Evolutionary conservation across 2,113 vertebrate genomes (phyloP), one percentile per base, ranked within the genome.

Genomic region (Peromyscus leucopus): DNA sequence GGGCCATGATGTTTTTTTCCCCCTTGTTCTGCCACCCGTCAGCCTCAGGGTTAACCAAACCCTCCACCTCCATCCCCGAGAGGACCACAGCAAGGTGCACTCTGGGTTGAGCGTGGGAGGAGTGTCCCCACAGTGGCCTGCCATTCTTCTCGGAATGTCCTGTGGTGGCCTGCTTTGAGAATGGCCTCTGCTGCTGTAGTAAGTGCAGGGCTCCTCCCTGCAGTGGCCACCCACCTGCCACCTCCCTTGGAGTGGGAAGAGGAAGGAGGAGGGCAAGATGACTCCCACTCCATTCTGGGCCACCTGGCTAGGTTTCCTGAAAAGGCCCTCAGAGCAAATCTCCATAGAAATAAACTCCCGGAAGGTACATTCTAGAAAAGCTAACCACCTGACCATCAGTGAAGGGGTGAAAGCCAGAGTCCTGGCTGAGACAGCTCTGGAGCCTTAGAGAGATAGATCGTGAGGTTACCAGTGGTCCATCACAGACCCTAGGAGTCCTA

Each of bases 261-360:
- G 89, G 36, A n/a, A 72, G 85, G 28, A 92, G 51, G 67, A 17
- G 22, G 42, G 42, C 42, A 12, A 39, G 55, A n/a, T 12, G 1
- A 15, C 55, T 21, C 65, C 48, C 28, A 24, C 55, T 89, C 89
- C 61, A 9, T 26, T 21, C 28, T 4, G 6, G 59, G 26, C 59
- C 69, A 15, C 74, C 36, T 28, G 61, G 76, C 55, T 80, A 48
- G 67, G 12, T 63, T 42, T 79, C 91, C 61, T 78, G 75, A 79
- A 94, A 90, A 51, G 74, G 82, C 91, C 87, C 83, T 59, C 36
- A 13, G 65, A 63, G 31, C 55, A 83, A 33, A 24, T 67, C 57
- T 67, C 51, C 82, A 78, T 91, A 94, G 65, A 95, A 65, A 86
- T 51, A 46, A 94, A 61, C 21, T 31, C n/a, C n/a, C 51, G 61